Conservation (phyloP, 1,140 invertebrate species). For the Venturia canescens region DNA sequence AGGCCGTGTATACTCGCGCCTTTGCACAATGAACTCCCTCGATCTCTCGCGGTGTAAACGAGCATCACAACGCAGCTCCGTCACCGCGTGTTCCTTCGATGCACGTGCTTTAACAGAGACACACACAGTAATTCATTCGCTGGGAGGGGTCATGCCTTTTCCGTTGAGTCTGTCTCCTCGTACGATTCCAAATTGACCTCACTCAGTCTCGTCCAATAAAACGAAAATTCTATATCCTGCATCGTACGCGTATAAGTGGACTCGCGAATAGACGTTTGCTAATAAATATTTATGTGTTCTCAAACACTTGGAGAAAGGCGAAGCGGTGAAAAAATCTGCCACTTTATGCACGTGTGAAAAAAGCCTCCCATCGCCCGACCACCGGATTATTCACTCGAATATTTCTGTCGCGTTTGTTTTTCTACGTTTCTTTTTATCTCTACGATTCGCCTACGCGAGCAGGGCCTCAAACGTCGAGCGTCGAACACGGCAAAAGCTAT, state of each 20-base stretch:
- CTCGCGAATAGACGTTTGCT: too few relatives aligned
- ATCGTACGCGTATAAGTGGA: too few relatives aligned
- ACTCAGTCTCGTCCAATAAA: too few relatives aligned
- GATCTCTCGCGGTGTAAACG: not conserved
- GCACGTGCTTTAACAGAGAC: too few relatives aligned
- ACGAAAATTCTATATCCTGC: too few relatives aligned
- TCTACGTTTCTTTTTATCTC: not conserved
- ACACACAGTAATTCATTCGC: too few relatives aligned
- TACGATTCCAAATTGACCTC: too few relatives aligned
- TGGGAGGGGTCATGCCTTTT: too few relatives aligned
- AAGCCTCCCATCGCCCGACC: not conserved
- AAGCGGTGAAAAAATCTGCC: not conserved
- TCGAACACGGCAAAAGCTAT: not conserved
- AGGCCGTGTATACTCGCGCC: not conserved
- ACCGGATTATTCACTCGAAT: not conserved
- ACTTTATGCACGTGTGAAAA: not conserved
- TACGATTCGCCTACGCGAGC: too few relatives aligned
- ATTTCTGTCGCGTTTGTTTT: not conserved
- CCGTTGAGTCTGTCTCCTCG: too few relatives aligned
- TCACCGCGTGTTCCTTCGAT: too few relatives aligned
- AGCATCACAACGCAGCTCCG: not conserved
- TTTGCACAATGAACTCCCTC: not conserved
- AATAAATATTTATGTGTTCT: not conserved
- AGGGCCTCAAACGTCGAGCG: not conserved
- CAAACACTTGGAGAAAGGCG: not conserved